These are phyloP conservation scores for Macquaria ambigua DNA, from an alignment of 2,113 vertebrate species.

Conservation along the genomic window DNA sequence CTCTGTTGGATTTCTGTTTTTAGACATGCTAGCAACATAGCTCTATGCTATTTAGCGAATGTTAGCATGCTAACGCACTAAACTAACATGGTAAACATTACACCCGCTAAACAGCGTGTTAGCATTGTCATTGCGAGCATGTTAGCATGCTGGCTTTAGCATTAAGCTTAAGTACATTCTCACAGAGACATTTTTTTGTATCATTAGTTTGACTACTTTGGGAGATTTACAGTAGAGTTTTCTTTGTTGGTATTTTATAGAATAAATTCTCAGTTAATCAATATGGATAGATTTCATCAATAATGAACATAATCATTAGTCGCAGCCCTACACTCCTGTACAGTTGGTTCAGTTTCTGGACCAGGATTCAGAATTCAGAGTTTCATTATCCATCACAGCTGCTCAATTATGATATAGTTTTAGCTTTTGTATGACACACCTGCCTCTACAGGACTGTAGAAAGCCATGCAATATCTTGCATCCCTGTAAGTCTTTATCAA, in stretches of 20 bases:
- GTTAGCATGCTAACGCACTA: background rate
- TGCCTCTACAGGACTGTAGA: background rate
- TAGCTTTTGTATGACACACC: background rate
- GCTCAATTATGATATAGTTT: background rate
- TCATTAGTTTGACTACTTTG: background rate
- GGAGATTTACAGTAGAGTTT: background rate
- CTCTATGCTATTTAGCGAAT: background rate
- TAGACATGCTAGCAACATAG: too few relatives aligned
- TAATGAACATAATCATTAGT: background rate
- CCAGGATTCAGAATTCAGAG: too few relatives aligned
- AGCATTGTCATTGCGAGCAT: too few relatives aligned
- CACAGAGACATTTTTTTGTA: too few relatives aligned
- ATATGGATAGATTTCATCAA: background rate
- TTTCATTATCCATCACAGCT: background rate
- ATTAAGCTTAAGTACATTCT: too few relatives aligned
- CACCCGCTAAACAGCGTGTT: too few relatives aligned
- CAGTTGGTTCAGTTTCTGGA: too few relatives aligned
- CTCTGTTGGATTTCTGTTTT: too few relatives aligned
- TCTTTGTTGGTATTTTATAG: background rate
- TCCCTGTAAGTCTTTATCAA: background rate
- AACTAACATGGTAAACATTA: too few relatives aligned
- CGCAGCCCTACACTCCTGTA: too few relatives aligned
- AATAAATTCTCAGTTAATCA: too few relatives aligned
- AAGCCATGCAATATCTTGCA: background rate
- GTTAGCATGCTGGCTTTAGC: too few relatives aligned